Evolutionary conservation across 2,888 invertebrate species (phyloP).

Genomic region (Phyto melanocephala): DNA sequence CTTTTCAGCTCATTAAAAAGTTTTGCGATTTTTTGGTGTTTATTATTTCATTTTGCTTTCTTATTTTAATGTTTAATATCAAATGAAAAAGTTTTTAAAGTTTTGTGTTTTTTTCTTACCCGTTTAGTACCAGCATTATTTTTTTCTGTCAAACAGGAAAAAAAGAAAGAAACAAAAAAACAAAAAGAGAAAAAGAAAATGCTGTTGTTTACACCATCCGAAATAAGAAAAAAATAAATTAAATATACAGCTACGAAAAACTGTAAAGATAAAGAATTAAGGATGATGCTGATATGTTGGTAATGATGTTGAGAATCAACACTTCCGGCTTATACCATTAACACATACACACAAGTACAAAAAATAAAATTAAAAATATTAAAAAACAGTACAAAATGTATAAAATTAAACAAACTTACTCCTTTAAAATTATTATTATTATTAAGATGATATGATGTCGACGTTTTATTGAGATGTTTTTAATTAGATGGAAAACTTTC

Average conservation of each 20-base stretch:
- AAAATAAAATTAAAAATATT: slow-evolving; percentile 3
- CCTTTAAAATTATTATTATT: slow-evolving; percentile 56
- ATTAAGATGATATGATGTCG: slow-evolving; percentile 59
- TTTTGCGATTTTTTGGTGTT: slow-evolving; percentile 60
- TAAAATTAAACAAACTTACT: slow-evolving; percentile 58
- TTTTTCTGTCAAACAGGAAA: too few species aligned
- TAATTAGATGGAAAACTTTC: slow-evolving; percentile 63
- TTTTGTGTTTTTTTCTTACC: slow-evolving; percentile 4
- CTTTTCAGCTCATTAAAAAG: slow-evolving; percentile 65
- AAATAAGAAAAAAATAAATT: slow-evolving; percentile 27
- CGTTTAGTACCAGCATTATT: not conserved
- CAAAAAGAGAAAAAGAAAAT: not conserved
- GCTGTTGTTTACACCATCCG: slow-evolving; percentile 58
- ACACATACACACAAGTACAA: not conserved
- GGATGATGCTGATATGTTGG: slow-evolving; percentile 62
- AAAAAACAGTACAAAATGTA: slow-evolving; percentile 44
- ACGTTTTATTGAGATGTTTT: slow-evolving; percentile 63
- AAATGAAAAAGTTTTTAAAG: slow-evolving; percentile 60
- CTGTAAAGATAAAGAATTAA: slow-evolving; percentile 63
- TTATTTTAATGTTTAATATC: slow-evolving; percentile 58
- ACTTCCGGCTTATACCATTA: slow-evolving; percentile 60
- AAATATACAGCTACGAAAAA: slow-evolving; percentile 19
- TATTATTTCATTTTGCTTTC: slow-evolving; percentile 37
- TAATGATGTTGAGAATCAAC: slow-evolving; percentile 65
- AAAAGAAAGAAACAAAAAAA: slow-evolving; percentile 22